Evolutionary conservation across 2,888 invertebrate species (phyloP), one percentile per base, ranked within the genome.

Genomic region (Cosmia trapezina): DNA sequence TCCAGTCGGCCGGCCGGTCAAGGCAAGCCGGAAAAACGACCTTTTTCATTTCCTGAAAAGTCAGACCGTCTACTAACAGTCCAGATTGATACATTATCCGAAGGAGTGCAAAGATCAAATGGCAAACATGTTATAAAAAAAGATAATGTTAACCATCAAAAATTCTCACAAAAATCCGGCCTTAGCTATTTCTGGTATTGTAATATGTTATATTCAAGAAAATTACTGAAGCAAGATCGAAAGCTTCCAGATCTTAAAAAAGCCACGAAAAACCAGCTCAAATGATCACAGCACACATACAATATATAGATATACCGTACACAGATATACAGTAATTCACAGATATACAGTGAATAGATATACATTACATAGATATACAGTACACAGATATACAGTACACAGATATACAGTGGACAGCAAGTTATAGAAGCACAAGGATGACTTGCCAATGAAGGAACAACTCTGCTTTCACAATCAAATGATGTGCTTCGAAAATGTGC

Each of bases 161-260:
- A 69, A 37, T 12, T 53, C 9, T 63, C n/a, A 33, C 2, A 41
- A 70, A 63, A 33, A 76, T 63, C 47, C 41, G 12, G n/a, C 12
- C 33, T 43, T 49, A 19, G 7, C 8, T 57, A 71, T 4, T 22
- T 12, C 12, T 22, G 12, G 6, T 14, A 19, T 43, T 41, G 7
- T 28, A 17, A n/a, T 5, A 17, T 41, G 6, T 12, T 73, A 60
- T 47, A 41, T 69, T 61, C 41, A 49, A 56, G 47, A 54, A 61
- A 68, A 22, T 61, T 51, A 43, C 12, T 43, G n/a, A 63, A 43
- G 7, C 12, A 69, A 56, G n/a, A 51, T 33, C 19, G 4, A 63
- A 47, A 62, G n/a, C 37, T 43, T 8, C 17, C 2, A 17, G 0
- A 2, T 69, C 1, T 43, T 28, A n/a, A 41, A n/a, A 65, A 37